Conservation (phyloP, 2,113 vertebrate genomes). For the Muntiacus reevesi region DNA sequence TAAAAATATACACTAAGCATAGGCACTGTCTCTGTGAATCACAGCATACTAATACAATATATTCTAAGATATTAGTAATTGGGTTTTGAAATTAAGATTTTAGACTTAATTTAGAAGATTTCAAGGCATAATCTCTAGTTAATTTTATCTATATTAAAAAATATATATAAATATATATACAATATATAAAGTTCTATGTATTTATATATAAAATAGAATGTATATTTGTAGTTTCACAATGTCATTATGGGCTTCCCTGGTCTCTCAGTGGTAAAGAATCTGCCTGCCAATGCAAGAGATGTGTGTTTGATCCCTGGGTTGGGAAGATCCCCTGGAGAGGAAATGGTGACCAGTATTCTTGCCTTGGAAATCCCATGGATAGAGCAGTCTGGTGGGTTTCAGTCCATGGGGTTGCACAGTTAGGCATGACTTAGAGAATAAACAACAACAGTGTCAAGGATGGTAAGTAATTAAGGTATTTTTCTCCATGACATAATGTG, state of each 20-base stretch:
- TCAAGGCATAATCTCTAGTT: neutral
- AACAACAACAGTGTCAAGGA: neutral
- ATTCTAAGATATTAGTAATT: neutral
- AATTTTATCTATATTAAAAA: neutral
- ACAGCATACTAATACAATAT: neutral
- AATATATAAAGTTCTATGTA: neutral
- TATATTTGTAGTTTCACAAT: neutral
- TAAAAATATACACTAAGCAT: neutral
- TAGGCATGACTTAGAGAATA: neutral
- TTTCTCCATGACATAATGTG: neutral
- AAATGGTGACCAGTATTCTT: neutral
- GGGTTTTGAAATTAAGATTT: neutral
- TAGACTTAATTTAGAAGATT: neutral
- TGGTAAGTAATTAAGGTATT: neutral
- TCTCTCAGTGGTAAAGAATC: neutral
- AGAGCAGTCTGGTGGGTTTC: neutral
- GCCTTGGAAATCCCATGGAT: neutral
- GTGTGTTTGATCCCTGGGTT: neutral
- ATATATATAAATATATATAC: neutral
- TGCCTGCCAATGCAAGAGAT: neutral
- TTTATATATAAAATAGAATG: neutral
- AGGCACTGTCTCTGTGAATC: neutral
- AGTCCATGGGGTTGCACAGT: neutral
- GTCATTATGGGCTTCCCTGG: neutral
- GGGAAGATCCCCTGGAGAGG: neutral